Base-by-base conservation (phyloP, 2,888 invertebrate species). In the Andrena fulva region DNA sequence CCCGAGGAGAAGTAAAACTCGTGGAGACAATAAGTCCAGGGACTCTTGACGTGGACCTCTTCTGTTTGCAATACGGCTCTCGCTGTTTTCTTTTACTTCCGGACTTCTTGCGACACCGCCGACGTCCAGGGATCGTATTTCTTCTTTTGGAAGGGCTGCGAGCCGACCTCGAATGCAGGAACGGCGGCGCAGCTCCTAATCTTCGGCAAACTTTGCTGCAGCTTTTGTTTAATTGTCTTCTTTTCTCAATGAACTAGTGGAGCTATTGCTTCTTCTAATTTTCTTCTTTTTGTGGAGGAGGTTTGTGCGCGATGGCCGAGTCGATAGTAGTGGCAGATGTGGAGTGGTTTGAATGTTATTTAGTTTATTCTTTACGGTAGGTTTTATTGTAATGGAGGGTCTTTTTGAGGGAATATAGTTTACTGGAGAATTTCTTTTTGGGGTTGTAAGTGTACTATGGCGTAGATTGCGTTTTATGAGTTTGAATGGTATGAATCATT, bases 71-170 rank as follows among this genome's bases (percentile, higher is more conserved):
- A 66, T 63, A 16, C 66, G 16, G 52, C 66, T 59, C 56, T 56
- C 56, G 24, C 48, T 79, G 63, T 60, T 81, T 70, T 54, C 42
- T 62, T 69, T 59, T 31, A 60, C 66, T 80, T 52, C 74, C 66
- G 75, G 62, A 67, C 54, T 62, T 68, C 67, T 67, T 62, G 42
- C 48, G 62, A 60, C 60, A 54, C 16, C 42, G 6, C 16, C 12
- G 10, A 48, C 20, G n/a, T 12, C 10, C 5, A 16, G n/a, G 70
- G 16, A 50, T 50, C 48, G 3, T 72, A 20, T 56, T 71, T 72
- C 52, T 20, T 42, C 29, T 8, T 20, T 33, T 62, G 20, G 12
- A 16, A n/a, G 20, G 27, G 12, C 16, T 42, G n/a, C 7, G 1
- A 7, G 27, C n/a, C 20, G 12, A 10, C 20, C 29, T n/a, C 12